Evolutionary conservation across 2,888 invertebrate genomes (phyloP), one percentile per base, ranked within the genome.

Genomic region (Phortica magna): DNA sequence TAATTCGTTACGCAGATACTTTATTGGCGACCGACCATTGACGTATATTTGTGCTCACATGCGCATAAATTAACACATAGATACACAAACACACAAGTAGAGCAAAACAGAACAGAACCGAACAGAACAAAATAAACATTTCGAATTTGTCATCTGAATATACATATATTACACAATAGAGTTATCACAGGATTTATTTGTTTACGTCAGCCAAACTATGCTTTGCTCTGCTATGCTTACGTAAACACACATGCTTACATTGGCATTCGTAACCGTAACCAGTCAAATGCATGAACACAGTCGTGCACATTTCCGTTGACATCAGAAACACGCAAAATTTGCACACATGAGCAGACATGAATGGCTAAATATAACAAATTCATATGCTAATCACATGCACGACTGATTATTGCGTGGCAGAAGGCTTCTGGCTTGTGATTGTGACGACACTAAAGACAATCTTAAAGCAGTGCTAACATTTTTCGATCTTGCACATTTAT

Each of bases 351-450:
- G 17, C 17, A n/a, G 67, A 14, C 67, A 64, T 6, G 39, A 17
- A 68, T 42, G 22, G 22, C 9, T 41, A 43, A 19, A 17, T 41
- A n/a, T 43, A 68, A 22, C n/a, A 39, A 68, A n/a, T 43, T 43
- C 19, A 17, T 55, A 71, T 71, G 70, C 70, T 71, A 70, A 70
- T 70, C 48, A 70, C 19, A 71, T 71, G 70, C 70, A 22, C 39
- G 55, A 48, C 53, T 55, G 70, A 55, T 42, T 67, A 42, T 7
- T 67, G 41, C 14, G 48, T 14, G 14, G 48, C 10, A 12, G 48
- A 48, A 48, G 48, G 10, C 48, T 48, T 48, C 14, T 9, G 9
- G 48, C 48, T 48, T 14, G 48, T 48, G 14, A 14, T 48, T 48
- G 48, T 9, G 48, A 2, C 10, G 7, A 14, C 48, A 48, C 5